phyloP scores from a whole-genome alignment of 2,113 vertebrate genomes.

The Prolemur simus region DNA sequence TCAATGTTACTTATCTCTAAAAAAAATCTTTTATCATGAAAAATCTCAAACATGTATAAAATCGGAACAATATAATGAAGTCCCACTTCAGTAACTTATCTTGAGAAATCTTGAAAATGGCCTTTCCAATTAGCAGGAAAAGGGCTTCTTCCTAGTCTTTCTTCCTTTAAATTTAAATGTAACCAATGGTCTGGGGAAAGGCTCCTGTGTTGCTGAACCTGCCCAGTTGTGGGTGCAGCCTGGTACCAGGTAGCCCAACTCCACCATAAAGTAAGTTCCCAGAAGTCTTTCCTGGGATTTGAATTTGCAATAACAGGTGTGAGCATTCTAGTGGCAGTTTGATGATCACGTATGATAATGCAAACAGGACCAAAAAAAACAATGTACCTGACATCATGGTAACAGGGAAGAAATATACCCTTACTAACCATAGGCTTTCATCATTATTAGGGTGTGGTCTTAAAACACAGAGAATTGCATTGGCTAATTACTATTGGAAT shows the following conservation, averaged over 20 bases:
- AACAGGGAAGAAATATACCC: neutral
- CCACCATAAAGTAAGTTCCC: too few species aligned
- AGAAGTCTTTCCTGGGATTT: too few species aligned
- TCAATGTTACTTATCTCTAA: neutral
- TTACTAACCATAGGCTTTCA: neutral
- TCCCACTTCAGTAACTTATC: neutral
- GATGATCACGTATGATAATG: too few species aligned
- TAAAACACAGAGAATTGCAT: neutral
- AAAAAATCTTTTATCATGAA: neutral
- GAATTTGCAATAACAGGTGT: too few species aligned
- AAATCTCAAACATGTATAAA: conserved; percentile 24
- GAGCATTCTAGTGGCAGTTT: too few species aligned
- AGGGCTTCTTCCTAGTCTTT: neutral
- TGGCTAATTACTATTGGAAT: neutral
- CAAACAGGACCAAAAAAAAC: neutral
- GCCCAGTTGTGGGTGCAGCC: too few species aligned
- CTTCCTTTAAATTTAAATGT: neutral
- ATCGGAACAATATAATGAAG: neutral
- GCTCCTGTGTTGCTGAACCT: too few species aligned
- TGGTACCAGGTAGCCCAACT: too few species aligned
- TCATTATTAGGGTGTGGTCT: neutral
- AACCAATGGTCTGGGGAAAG: neutral
- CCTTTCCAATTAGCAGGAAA: neutral
- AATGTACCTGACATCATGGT: neutral
- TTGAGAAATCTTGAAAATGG: neutral